A percentile compares a stretch with the other conserved stretches of the same genome.
Conservation (phyloP, 1,140 invertebrate species). For the Pemphigus obesinymphae region DNA sequence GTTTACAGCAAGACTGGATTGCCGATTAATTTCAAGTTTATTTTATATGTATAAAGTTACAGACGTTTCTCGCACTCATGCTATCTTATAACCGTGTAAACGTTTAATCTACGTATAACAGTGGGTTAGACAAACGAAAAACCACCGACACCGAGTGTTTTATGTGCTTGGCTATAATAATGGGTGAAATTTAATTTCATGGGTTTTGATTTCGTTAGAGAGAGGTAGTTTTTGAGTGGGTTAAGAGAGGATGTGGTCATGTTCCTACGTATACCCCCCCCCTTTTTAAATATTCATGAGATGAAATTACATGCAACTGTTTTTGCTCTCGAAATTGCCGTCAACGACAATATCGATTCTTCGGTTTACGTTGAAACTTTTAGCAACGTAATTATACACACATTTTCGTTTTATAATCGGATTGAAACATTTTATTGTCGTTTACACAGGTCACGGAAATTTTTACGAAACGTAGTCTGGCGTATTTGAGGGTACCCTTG, state of each 20-base stretch:
- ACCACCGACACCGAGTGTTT: not conserved
- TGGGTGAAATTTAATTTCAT: constrained; percentile 39
- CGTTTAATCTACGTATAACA: not conserved
- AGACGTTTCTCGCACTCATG: not conserved
- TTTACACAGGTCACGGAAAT: not conserved
- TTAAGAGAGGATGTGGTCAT: not conserved
- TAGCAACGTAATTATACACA: constrained; percentile 2
- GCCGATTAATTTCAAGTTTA: constrained; percentile 18
- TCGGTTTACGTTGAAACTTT: not conserved
- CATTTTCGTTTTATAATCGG: constrained; percentile 6
- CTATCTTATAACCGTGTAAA: not conserved
- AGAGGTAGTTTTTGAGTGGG: constrained; percentile 1
- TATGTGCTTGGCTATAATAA: constrained; percentile 23
- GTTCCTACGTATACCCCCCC: not conserved
- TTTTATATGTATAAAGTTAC: constrained; percentile 28
- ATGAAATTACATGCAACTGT: not conserved
- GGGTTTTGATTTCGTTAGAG: constrained; percentile 32
- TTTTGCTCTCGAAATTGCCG: not conserved
- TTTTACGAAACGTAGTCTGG: not conserved
- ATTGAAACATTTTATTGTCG: not conserved
- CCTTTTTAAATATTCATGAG: constrained; percentile 27
- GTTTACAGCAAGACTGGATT: not conserved
- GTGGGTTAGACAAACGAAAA: constrained; percentile 11
- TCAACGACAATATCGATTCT: constrained; percentile 16
- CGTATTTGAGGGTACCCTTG: not conserved